phyloP scores from a whole-genome alignment of 2,888 invertebrate species.

The Cryptocephalus primarius region DNA sequence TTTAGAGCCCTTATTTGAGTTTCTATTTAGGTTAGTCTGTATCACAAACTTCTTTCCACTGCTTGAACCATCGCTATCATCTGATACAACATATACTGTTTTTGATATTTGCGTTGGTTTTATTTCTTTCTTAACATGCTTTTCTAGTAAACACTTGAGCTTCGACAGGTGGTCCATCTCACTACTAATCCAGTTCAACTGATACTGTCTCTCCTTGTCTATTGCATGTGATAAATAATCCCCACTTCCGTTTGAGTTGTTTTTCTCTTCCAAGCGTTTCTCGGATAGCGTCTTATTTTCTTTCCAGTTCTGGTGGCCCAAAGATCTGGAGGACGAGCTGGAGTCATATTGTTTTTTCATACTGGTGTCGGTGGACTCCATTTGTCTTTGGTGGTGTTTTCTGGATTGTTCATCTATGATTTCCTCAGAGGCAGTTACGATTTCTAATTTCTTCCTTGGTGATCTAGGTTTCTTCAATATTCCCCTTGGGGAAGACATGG shows the following conservation, averaged over 20 bases:
- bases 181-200: slow-evolving; percentile 46
- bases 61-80: slow-evolving; percentile 2
- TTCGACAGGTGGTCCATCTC: slow-evolving; percentile 46
- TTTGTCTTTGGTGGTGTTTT: slow-evolving; percentile 3
- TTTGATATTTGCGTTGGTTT: slow-evolving; percentile 10
- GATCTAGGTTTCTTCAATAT: slow-evolving; percentile 4
- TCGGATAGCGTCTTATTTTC: slow-evolving; percentile 40
- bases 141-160: slow-evolving; percentile 37
- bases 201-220: slow-evolving; percentile 42
- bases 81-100: slow-evolving; percentile 23
- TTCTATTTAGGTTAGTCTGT: slow-evolving; percentile 15
- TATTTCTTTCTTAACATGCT: slow-evolving; percentile 1
- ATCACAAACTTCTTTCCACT: slow-evolving; percentile 19
- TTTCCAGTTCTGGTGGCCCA: slow-evolving; percentile 29
- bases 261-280: slow-evolving; percentile 30
- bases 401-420: slow-evolving; percentile 5
- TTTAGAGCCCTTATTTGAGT: neutral
- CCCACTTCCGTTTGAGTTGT: slow-evolving; percentile 13
- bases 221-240: slow-evolving; percentile 32
- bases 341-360: slow-evolving; percentile 8
- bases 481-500: slow-evolving; percentile 3
- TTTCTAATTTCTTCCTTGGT: slow-evolving; percentile 4
- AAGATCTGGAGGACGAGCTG: neutral
- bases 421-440: slow-evolving; percentile 2
- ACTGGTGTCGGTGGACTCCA: neutral